phyloP scores from a whole-genome alignment of 2,113 vertebrate genomes.

The Cynopterus brachyotis region DNA sequence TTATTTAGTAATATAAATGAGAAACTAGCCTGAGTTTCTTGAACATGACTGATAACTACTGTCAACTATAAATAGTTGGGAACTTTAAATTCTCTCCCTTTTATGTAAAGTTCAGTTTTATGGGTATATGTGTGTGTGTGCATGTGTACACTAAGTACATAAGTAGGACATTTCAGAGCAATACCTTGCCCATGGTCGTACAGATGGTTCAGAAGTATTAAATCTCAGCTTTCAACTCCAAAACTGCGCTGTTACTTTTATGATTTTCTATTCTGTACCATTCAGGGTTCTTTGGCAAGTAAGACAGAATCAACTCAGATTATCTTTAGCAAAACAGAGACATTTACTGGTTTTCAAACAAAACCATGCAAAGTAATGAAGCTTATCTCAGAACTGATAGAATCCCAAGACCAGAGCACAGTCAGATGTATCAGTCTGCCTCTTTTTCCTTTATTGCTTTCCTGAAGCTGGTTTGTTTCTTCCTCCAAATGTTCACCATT shows the following conservation, averaged over 20 bases:
- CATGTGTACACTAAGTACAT: not conserved
- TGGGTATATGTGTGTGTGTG: not conserved
- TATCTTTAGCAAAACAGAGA: not conserved
- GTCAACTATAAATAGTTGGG: not conserved
- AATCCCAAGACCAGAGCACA: not conserved
- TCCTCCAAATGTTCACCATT: not conserved
- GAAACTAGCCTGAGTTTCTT: not conserved
- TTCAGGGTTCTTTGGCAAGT: not conserved
- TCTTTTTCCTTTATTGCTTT: not conserved
- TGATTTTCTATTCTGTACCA: not conserved
- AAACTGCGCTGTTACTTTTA: not conserved
- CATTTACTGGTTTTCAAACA: not conserved
- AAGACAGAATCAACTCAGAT: not conserved
- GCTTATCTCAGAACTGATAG: not conserved
- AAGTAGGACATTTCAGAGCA: not conserved
- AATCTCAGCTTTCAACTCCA: not conserved
- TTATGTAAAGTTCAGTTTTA: not conserved
- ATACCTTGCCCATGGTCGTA: not conserved
- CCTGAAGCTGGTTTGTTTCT: not conserved
- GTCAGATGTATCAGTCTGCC: not conserved
- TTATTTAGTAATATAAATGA: conserved; percentile 31
- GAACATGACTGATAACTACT: not conserved
- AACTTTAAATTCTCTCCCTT: not conserved
- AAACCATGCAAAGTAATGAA: not conserved
- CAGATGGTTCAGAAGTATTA: not conserved